Percentiles rank a stretch among this genome's conserved stretches.
These are phyloP conservation scores for Anguilla japonica DNA, from an alignment of 2,113 vertebrate genomes.

Conservation along the genomic window DNA sequence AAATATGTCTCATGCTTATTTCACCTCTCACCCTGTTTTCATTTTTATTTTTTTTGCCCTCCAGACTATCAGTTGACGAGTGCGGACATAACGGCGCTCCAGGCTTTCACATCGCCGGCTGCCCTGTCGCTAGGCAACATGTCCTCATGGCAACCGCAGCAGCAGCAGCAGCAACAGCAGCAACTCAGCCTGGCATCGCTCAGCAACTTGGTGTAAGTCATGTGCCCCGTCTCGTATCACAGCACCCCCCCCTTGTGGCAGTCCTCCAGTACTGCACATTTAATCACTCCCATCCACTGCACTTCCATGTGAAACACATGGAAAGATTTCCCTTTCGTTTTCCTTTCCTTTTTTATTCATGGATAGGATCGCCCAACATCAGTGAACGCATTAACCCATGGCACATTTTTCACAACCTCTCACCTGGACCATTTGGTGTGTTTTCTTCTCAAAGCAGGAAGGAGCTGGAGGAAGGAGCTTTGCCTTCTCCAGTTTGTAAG, in stretches of 20 bases:
- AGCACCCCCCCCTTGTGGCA: constrained; percentile 63
- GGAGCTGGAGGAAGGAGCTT: background rate
- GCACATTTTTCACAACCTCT: background rate
- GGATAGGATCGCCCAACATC: background rate
- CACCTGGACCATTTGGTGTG: background rate
- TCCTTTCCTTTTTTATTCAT: background rate
- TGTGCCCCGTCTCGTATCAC: constrained; percentile 83
- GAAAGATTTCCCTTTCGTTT: background rate
- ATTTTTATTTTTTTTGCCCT: constrained; percentile 20
- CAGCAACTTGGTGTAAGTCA: constrained; percentile 89
- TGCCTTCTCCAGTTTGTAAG: background rate
- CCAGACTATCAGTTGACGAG: constrained; percentile 94
- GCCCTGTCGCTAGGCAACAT: constrained; percentile 86
- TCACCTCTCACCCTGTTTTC: too few relatives aligned
- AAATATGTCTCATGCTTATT: constrained; percentile 18
- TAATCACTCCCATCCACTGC: constrained; percentile 3
- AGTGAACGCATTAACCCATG: background rate
- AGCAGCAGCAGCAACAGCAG: constrained; percentile 68
- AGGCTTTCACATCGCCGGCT: constrained; percentile 85
- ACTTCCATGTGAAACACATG: constrained; percentile 7
- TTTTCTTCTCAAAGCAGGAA: background rate
- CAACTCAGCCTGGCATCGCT: constrained; percentile 87
- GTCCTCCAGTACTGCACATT: constrained; percentile 5
- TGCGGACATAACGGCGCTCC: constrained; percentile 87
- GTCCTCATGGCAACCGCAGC: constrained; percentile 92